These are phyloP conservation scores for Onchidella celtica DNA, from an alignment of 2,888 invertebrate species.

Conservation along the genomic window DNA sequence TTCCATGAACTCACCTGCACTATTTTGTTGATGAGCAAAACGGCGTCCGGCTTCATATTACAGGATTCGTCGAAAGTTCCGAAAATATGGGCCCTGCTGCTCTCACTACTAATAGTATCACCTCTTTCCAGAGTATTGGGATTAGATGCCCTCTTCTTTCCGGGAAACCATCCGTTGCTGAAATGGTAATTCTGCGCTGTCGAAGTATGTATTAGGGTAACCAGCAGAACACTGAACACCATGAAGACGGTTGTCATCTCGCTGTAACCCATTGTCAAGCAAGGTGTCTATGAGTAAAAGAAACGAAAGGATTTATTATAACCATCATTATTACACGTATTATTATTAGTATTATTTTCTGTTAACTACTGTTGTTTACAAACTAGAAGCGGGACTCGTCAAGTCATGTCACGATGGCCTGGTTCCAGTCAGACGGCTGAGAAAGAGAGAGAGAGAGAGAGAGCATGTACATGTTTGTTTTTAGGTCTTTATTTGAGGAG, in stretches of 20 bases:
- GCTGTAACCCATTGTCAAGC: constrained; percentile 2
- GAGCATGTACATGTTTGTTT: too few species aligned
- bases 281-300: too few species aligned
- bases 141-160: constrained; percentile 46
- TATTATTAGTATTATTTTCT: too few species aligned
- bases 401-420: too few species aligned
- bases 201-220: constrained; percentile 18
- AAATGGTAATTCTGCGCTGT: constrained; percentile 58
- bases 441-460: too few species aligned
- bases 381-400: too few species aligned
- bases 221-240: neutral
- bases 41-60: constrained; percentile 10
- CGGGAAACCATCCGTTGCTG: constrained; percentile 78
- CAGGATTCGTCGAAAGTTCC: constrained; percentile 15
- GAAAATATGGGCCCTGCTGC: neutral
- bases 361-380: too few species aligned
- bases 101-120: neutral
- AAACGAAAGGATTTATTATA: too few species aligned
- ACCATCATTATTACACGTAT: too few species aligned
- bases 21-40: constrained; percentile 32
- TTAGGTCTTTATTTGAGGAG: too few species aligned
- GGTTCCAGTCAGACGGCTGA: too few species aligned
- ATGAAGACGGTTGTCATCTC: neutral
- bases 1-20: constrained; percentile 35
- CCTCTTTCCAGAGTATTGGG: neutral